phyloP scores from a whole-genome alignment of 2,888 invertebrate species.

The Lasioglossum malachurum region DNA sequence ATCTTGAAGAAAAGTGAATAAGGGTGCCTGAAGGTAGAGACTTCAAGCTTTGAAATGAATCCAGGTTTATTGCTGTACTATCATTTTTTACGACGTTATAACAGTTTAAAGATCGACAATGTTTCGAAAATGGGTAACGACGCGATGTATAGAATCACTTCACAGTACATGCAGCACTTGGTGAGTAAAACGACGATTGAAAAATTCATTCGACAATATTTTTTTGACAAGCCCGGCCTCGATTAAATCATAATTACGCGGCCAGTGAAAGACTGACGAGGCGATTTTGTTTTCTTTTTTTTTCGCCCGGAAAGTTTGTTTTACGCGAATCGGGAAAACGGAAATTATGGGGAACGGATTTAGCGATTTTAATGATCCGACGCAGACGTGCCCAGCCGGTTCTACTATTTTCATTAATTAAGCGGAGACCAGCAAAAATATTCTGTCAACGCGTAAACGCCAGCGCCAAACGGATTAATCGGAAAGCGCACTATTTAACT shows the following conservation, averaged over 20 bases:
- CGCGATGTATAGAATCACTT: neutral
- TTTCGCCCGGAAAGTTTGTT: neutral
- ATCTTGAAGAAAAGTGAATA: neutral
- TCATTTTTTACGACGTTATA: neutral
- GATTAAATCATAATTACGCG: neutral
- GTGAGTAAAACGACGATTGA: neutral
- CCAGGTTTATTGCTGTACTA: neutral
- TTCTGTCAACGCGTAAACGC: constrained; percentile 14
- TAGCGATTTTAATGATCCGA: constrained; percentile 1
- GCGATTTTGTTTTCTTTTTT: neutral
- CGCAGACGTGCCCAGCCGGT: neutral
- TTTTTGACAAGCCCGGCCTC: neutral
- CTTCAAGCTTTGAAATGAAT: neutral
- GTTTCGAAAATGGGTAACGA: neutral
- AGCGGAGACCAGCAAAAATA: constrained; percentile 1
- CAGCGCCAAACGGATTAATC: constrained; percentile 31
- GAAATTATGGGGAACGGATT: neutral
- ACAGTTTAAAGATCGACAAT: neutral
- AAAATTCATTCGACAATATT: neutral
- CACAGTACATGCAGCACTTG: neutral
- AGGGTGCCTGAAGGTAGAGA: neutral
- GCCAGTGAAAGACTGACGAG: neutral
- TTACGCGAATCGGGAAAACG: neutral
- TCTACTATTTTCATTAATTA: constrained; percentile 10
- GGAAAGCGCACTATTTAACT: constrained; percentile 30